These are phyloP conservation scores for Fragum fragum DNA, from an alignment of 2,888 invertebrate species.

Conservation along the genomic window DNA sequence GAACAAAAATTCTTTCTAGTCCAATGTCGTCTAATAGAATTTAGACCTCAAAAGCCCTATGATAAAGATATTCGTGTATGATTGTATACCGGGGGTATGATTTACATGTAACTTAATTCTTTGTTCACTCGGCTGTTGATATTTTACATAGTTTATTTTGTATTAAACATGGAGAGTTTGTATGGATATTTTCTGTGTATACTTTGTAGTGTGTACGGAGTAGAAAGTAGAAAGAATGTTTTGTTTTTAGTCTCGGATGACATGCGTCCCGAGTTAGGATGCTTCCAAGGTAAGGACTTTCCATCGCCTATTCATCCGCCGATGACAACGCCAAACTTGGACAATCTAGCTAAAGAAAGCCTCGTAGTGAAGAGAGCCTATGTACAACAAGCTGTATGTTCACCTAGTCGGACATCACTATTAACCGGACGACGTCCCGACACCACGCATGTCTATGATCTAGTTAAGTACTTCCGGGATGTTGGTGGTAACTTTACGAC, in stretches of 20 bases:
- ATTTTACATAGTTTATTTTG: no score
- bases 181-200: no score
- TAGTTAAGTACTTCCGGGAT: constrained; percentile 55
- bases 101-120: background rate
- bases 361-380: constrained; percentile 45
- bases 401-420: constrained; percentile 60
- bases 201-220: background rate
- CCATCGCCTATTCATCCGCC: constrained; percentile 86
- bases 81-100: no score
- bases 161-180: no score
- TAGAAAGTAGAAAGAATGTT: constrained; percentile 48
- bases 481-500: constrained; percentile 66
- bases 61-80: no score
- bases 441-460: constrained; percentile 65
- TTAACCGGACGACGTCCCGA: constrained; percentile 70
- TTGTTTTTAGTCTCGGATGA: constrained; percentile 63
- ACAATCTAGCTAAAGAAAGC: constrained; percentile 89
- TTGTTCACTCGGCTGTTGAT: no score
- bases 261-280: constrained; percentile 57
- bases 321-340: constrained; percentile 92
- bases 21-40: no score
- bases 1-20: no score
- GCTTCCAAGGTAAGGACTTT: constrained; percentile 53
- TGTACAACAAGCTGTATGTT: constrained; percentile 43
- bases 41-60: no score